Base-by-base conservation (phyloP, 2,888 invertebrate genomes). In the Dicyrtoma fusca region DNA sequence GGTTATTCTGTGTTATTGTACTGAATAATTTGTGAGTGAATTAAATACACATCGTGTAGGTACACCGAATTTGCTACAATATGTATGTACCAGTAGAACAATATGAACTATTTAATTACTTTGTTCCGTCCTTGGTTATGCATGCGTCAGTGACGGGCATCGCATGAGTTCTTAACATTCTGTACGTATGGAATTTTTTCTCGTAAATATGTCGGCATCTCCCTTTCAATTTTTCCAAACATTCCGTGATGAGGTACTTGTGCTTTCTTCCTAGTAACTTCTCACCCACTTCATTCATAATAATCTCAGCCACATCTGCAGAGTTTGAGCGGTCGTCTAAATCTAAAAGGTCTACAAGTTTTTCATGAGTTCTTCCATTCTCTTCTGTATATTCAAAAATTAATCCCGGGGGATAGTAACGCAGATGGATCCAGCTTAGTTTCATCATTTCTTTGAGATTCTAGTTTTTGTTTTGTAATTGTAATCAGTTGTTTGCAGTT, bases 81-180 rank as follows among this genome's bases (percentile, higher is more conserved):
- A n/a, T n/a, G n/a, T n/a, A n/a, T n/a, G n/a, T n/a, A n/a, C n/a
- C n/a, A n/a, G n/a, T n/a, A n/a, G n/a, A n/a, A n/a, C n/a, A n/a
- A n/a, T n/a, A n/a, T n/a, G n/a, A n/a, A n/a, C n/a, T n/a, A n/a
- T n/a, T n/a, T n/a, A n/a, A n/a, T 72, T 82, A 88, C 89, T 85
- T 87, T 77, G 86, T 86, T 13, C 91, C 91, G 81, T 85, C 85
- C 82, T 89, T 89, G 83, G 90, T 89, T 81, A 91, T 89, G 49
- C 89, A 88, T 25, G 90, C 88, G 81, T 90, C 91, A 5, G 91
- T 91, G 45, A 91, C 84, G 1, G 91, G 91, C 76, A 91, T 83
- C 17, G 90, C 86, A 82, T 91, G 91, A 0, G 89, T 88, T 81
- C 87, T 86, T 75, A 91, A 82, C 0, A 87, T 88, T 83, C 88